phyloP scores from a whole-genome alignment of 1,140 invertebrate genomes.

The Hylyphantes graminicola region DNA sequence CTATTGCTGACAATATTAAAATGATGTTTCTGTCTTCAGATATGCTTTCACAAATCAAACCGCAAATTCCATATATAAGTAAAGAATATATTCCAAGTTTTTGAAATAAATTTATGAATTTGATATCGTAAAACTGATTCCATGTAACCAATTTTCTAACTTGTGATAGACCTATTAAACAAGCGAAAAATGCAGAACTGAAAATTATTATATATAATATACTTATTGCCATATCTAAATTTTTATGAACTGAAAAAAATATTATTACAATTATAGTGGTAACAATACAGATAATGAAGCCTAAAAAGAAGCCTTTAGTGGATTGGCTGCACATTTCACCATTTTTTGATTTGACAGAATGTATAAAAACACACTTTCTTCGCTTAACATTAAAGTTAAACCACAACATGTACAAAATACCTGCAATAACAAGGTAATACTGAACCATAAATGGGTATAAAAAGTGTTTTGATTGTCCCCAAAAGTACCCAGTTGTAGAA shows the following conservation, averaged over 20 bases:
- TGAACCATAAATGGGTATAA: conserved; percentile 74
- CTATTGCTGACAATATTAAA: conserved; percentile 68
- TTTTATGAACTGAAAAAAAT: conserved; percentile 72
- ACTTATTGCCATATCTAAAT: conserved; percentile 65
- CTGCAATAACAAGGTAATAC: conserved; percentile 73
- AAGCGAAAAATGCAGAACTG: conserved; percentile 70
- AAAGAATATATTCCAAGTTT: conserved; percentile 73
- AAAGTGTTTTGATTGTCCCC: conserved; percentile 74
- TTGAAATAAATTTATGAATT: conserved; percentile 61
- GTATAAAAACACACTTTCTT: not conserved
- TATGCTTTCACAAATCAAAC: conserved; percentile 68
- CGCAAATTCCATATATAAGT: conserved; percentile 69
- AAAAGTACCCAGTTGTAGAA: conserved; percentile 73
- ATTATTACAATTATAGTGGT: conserved; percentile 75
- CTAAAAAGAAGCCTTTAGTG: conserved; percentile 75
- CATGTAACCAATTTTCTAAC: conserved; percentile 64
- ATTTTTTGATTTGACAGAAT: not conserved
- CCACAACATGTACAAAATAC: conserved; percentile 75
- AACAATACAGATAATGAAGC: conserved; percentile 72
- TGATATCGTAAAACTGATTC: not conserved
- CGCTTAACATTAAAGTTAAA: conserved; percentile 67
- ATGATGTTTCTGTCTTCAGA: conserved; percentile 65
- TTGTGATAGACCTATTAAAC: conserved; percentile 68
- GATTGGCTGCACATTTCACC: conserved; percentile 71
- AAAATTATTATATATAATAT: conserved; percentile 62